A percentile compares a stretch with the other conserved stretches of the same genome.
phyloP scores from a whole-genome alignment of 2,888 invertebrate genomes.

The Brachypalpus laphriformis region DNA sequence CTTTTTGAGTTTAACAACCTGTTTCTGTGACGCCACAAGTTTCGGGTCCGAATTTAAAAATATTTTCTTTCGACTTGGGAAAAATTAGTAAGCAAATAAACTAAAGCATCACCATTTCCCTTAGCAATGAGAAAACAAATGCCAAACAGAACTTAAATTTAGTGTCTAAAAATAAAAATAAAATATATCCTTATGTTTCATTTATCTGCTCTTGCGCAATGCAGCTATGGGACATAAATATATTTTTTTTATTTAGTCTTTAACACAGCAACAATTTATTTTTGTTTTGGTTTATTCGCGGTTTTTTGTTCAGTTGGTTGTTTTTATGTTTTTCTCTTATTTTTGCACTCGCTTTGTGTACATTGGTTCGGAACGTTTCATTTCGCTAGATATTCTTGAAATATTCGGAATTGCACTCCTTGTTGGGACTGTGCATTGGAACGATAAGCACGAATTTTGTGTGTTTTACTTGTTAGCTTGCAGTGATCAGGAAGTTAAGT shows the following conservation, averaged over 20 bases:
- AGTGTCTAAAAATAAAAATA: conserved; percentile 52
- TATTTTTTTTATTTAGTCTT: neutral
- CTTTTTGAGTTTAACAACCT: conserved; percentile 52
- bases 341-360: conserved; percentile 48
- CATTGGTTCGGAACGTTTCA: conserved; percentile 36
- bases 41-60: neutral
- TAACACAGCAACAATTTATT: conserved; percentile 55
- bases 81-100: conserved; percentile 11
- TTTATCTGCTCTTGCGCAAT: conserved; percentile 54
- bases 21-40: conserved; percentile 4
- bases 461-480: conserved; percentile 8
- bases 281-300: conserved; percentile 45
- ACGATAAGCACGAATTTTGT: conserved; percentile 23
- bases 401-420: conserved; percentile 48
- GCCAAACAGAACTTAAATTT: conserved; percentile 35
- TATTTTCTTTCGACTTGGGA: neutral
- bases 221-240: conserved; percentile 40
- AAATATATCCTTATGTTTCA: conserved; percentile 51
- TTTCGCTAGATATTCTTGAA: conserved; percentile 23
- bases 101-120: conserved; percentile 3
- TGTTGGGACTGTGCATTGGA: conserved; percentile 41
- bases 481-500: conserved; percentile 15
- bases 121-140: neutral
- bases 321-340: conserved; percentile 8
- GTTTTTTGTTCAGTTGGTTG: conserved; percentile 24